phyloP scores from a whole-genome alignment of 2,113 vertebrate genomes.

The Tragelaphus scriptus region DNA sequence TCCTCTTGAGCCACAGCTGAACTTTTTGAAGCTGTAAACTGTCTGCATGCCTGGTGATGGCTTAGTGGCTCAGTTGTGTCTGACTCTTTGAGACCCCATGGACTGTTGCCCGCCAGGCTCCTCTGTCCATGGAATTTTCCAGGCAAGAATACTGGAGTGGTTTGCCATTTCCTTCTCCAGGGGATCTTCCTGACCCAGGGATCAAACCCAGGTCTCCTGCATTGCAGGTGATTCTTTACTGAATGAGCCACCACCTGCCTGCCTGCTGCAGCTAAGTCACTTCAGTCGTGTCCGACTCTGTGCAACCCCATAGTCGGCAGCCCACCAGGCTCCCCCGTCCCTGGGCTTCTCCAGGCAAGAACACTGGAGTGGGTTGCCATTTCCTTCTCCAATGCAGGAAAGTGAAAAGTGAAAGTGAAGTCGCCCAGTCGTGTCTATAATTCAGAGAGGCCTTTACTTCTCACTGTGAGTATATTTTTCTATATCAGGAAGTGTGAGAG shows the following conservation, averaged over 20 bases:
- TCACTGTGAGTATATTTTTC: not conserved
- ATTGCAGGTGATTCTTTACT: not conserved
- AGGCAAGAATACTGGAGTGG: not conserved
- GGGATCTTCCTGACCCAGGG: not conserved
- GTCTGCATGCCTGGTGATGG: not conserved
- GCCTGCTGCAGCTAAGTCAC: too few relatives aligned
- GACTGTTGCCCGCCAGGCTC: not conserved
- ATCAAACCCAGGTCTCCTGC: not conserved
- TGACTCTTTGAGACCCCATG: not conserved
- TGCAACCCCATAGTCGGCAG: too few relatives aligned
- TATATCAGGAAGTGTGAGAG: not conserved
- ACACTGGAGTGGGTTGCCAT: too few relatives aligned
- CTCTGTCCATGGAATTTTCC: not conserved
- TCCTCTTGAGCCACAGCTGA: not conserved
- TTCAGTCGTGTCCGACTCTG: too few relatives aligned
- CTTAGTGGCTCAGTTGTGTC: not conserved
- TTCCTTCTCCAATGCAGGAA: too few relatives aligned
- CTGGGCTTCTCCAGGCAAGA: too few relatives aligned
- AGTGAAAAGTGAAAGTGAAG: too few relatives aligned
- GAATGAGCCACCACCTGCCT: too few relatives aligned
- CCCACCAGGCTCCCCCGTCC: too few relatives aligned
- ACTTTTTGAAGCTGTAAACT: not conserved
- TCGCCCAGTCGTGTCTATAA: not conserved
- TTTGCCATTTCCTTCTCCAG: not conserved
- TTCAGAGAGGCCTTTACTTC: not conserved